Conservation (phyloP, 2,797 vertebrate species). For the Silurus lanzhouensis region DNA sequence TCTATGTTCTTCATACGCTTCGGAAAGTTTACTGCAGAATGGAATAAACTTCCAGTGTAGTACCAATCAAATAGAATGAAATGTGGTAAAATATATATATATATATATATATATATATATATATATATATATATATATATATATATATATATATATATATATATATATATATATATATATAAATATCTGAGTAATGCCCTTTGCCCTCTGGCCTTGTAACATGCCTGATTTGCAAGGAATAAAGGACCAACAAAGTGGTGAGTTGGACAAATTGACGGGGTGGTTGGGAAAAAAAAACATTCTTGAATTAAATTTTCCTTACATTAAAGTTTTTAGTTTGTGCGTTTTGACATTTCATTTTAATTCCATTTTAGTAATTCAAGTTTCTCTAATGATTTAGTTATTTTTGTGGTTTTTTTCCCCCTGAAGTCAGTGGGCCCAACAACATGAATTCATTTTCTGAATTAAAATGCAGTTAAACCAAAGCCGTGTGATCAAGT, state of each 20-base stretch:
- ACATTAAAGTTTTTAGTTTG: neutral
- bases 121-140: neutral
- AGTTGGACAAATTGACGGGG: neutral
- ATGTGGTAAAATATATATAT: neutral
- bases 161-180: neutral
- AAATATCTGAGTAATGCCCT: neutral
- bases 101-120: neutral
- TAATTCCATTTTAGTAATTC: neutral
- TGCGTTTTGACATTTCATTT: neutral
- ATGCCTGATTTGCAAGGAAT: neutral
- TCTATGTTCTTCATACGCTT: neutral
- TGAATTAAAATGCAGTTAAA: neutral
- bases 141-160: neutral
- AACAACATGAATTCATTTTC: neutral
- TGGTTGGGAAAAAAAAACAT: neutral
- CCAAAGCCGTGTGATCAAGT: neutral
- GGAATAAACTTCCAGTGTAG: neutral
- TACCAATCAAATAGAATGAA: neutral
- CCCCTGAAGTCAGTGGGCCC: neutral
- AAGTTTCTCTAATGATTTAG: neutral
- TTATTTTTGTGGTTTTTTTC: neutral
- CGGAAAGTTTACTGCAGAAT: neutral
- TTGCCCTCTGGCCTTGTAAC: slow-evolving; percentile 15
- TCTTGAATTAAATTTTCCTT: neutral
- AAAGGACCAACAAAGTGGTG: neutral